These are phyloP conservation scores for rabbit (Oryctolagus cuniculus) DNA, from an alignment of 2,113 vertebrate genomes.

Conservation along the genomic window mOryCun1.1 NC_091438.1:58067501-58068000, in stretches of 20 bases:
- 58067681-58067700: neutral
- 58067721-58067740: neutral
- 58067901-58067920: neutral
- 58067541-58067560: constrained; percentile 59
- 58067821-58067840: neutral
- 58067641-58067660: neutral
- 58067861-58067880: neutral
- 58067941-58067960: neutral
- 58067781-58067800: neutral
- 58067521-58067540: constrained; percentile 72
- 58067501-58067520: constrained; percentile 43
- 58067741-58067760: neutral
- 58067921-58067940: neutral
- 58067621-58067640: constrained; percentile 56
- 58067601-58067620: constrained; percentile 60
- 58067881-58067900: neutral
- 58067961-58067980: neutral
- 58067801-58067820: neutral
- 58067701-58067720: neutral
- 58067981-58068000: neutral
- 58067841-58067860: neutral
- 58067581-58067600: constrained; percentile 26
- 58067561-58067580: constrained; percentile 54
- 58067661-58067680: neutral
- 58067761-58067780: neutral